Percentiles rank a stretch among this genome's conserved stretches.
phyloP scores from a whole-genome alignment of 1,140 invertebrate genomes.

The Apolygus lucorum region DNA sequence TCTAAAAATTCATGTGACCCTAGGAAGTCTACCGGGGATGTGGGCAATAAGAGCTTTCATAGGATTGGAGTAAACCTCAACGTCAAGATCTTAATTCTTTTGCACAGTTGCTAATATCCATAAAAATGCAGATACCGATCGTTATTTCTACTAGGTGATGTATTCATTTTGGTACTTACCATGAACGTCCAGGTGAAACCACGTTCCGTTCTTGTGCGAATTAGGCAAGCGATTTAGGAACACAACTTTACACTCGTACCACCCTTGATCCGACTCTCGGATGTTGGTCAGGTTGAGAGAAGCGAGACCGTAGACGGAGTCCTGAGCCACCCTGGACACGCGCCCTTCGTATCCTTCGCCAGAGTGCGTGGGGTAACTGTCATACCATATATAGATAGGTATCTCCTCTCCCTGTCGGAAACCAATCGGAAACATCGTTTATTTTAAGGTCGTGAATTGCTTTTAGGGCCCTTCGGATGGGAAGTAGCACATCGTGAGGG shows the following conservation, averaged over 20 bases:
- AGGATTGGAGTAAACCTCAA: no score
- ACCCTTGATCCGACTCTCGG: constrained; percentile 84
- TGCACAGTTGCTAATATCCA: no score
- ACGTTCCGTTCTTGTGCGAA: constrained; percentile 83
- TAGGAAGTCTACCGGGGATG: no score
- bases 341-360: constrained; percentile 84
- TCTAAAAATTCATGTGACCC: no score
- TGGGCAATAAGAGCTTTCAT: no score
- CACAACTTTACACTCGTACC: constrained; percentile 95
- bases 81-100: no score
- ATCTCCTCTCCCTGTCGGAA: constrained; percentile 71
- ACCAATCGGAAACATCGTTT: neutral
- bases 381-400: constrained; percentile 95
- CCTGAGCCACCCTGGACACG: constrained; percentile 74
- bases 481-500: no score
- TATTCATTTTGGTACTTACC: no score
- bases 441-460: no score
- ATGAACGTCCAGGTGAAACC: constrained; percentile 94
- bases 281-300: constrained; percentile 91
- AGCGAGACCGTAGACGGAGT: constrained; percentile 77
- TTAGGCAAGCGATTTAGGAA: constrained; percentile 89
- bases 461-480: no score
- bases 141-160: no score
- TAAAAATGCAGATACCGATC: no score
- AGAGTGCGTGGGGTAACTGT: constrained; percentile 89